phyloP scores from a whole-genome alignment of 2,113 vertebrate species.

The Gymnarchus niloticus region DNA sequence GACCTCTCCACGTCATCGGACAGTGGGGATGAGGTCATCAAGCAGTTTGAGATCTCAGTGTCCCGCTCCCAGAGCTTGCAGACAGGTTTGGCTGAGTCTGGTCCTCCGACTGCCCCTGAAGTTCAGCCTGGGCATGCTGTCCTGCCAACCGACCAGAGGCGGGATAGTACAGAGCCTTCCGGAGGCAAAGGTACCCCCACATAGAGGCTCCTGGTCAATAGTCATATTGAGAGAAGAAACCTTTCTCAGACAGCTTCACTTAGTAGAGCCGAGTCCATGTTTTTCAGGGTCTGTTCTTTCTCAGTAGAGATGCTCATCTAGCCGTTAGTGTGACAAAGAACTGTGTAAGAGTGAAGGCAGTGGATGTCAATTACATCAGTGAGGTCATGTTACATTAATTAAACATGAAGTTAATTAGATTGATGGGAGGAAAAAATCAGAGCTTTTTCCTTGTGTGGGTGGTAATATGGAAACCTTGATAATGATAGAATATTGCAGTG shows the following conservation, averaged over 20 bases:
- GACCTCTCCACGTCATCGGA: constrained; percentile 64
- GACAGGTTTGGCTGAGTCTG: constrained; percentile 38
- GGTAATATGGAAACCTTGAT: too few relatives aligned
- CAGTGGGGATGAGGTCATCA: constrained; percentile 68
- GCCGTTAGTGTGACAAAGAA: not conserved
- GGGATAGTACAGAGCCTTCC: constrained; percentile 60
- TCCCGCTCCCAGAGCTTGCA: constrained; percentile 68
- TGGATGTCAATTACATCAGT: not conserved
- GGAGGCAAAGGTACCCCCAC: constrained; percentile 61
- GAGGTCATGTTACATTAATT: not conserved
- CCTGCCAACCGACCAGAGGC: constrained; percentile 58
- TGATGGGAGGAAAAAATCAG: too few relatives aligned
- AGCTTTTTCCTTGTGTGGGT: too few relatives aligned
- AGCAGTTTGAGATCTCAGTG: constrained; percentile 76
- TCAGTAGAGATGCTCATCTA: not conserved
- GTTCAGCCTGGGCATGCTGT: constrained; percentile 51
- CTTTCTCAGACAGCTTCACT: not conserved
- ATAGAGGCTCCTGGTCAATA: not conserved
- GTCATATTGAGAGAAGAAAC: not conserved
- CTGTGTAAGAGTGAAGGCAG: not conserved
- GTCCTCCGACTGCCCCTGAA: constrained; percentile 38
- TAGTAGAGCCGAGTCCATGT: not conserved
- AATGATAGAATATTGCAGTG: too few relatives aligned
- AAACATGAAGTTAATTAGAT: too few relatives aligned
- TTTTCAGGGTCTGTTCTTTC: not conserved